Conservation (phyloP, 1,140 invertebrate genomes). For the Chrysomallon squamiferum region DNA sequence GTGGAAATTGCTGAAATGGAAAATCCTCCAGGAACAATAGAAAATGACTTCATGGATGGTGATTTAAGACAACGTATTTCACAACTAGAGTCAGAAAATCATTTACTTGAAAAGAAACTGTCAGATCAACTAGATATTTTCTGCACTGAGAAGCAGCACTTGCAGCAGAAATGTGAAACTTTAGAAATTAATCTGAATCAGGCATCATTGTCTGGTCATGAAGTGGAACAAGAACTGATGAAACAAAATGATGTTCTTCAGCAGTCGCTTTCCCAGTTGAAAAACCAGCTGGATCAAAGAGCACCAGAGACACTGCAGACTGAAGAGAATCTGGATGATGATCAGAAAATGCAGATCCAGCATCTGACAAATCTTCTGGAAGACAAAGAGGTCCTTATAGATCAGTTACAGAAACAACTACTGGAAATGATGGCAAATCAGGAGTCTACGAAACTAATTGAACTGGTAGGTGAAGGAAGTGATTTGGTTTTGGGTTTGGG, state of each 20-base stretch:
- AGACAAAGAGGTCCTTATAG: constrained; percentile 21
- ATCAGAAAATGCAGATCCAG: constrained; percentile 1
- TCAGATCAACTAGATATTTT: constrained; percentile 19
- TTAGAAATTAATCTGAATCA: constrained; percentile 23
- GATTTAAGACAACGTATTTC: constrained; percentile 8
- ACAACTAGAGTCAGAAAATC: constrained; percentile 14
- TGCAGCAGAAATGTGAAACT: constrained; percentile 24
- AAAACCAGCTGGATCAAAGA: background rate
- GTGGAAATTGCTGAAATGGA: background rate
- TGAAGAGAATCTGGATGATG: background rate
- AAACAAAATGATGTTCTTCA: constrained; percentile 15
- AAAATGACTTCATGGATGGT: constrained; percentile 9
- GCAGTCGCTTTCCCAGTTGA: background rate
- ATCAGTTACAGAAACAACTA: constrained; percentile 20
- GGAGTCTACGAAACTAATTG: background rate
- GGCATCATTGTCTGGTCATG: constrained; percentile 13
- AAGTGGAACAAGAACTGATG: constrained; percentile 28
- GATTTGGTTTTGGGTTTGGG: no score
- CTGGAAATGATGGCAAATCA: constrained; percentile 11
- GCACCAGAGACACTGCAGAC: background rate
- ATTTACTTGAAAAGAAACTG: constrained; percentile 21
- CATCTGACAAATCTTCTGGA: constrained; percentile 17
- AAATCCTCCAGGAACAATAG: background rate
- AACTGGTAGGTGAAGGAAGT: constrained; percentile 6
- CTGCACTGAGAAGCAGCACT: constrained; percentile 23